These are phyloP conservation scores for Himalopsyche tibetana DNA, from an alignment of 2,888 invertebrate species.

Conservation along the genomic window DNA sequence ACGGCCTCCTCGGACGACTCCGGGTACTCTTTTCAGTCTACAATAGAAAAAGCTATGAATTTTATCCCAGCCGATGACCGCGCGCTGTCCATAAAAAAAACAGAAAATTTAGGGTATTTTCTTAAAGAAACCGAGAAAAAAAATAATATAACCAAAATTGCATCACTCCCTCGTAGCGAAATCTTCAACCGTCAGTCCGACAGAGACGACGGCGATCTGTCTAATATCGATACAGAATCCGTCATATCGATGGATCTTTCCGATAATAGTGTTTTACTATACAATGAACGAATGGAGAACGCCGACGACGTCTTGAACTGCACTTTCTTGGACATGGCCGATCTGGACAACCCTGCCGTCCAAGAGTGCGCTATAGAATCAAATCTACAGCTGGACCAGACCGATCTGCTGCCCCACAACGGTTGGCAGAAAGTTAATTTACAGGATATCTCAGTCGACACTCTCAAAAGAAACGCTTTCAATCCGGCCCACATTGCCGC, in stretches of 20 bases:
- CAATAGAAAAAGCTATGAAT: not conserved
- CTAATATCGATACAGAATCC: conserved; percentile 48
- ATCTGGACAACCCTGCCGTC: not conserved
- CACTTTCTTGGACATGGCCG: conserved; percentile 14
- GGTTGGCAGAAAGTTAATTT: conserved; percentile 48
- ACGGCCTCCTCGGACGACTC: not conserved
- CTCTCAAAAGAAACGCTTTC: not conserved
- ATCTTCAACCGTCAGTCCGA: no score
- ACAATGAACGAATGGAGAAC: conserved; percentile 47
- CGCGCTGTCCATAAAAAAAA: no score
- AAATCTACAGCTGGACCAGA: conserved; percentile 42
- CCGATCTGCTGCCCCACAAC: conserved; percentile 48
- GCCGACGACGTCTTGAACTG: conserved; percentile 11
- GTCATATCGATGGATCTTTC: conserved; percentile 46
- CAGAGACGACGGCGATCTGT: conserved; percentile 20
- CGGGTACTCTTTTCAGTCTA: not conserved
- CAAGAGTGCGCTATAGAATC: not conserved
- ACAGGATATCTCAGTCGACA: conserved; percentile 50
- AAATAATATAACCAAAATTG: not conserved
- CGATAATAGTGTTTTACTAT: conserved; percentile 50
- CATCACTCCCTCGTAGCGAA: not conserved
- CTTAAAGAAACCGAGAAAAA: not conserved
- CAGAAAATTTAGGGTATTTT: not conserved
- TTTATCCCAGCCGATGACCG: not conserved
- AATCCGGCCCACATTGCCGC: not conserved